Conservation (phyloP, 2,113 vertebrate species). For the Syngnathoides biaculeatus region DNA sequence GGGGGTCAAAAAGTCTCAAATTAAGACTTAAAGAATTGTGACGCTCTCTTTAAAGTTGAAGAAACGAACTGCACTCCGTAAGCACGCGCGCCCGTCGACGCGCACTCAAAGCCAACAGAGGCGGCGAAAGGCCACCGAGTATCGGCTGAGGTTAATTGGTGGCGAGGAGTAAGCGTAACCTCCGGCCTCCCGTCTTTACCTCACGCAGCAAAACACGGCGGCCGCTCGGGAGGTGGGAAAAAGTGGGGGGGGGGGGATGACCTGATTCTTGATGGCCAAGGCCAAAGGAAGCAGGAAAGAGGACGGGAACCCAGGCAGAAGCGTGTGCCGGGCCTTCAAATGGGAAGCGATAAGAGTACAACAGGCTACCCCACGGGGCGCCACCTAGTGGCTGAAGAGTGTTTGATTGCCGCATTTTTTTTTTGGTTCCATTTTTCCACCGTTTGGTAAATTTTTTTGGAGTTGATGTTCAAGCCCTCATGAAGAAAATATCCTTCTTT, state of each 20-base stretch:
- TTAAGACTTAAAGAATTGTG: neutral
- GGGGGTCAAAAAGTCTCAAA: constrained; percentile 5
- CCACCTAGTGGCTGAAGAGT: too few relatives aligned
- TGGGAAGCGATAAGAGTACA: too few relatives aligned
- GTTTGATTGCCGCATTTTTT: too few relatives aligned
- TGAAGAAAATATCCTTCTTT: too few relatives aligned
- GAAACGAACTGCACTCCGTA: constrained; percentile 3
- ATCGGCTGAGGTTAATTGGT: constrained; percentile 55
- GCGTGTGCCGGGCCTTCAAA: neutral
- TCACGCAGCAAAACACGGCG: constrained; percentile 21
- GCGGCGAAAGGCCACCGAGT: neutral
- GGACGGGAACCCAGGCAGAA: too few relatives aligned
- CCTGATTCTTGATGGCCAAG: constrained; percentile 27
- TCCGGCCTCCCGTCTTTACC: constrained; percentile 28
- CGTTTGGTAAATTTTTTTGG: too few relatives aligned
- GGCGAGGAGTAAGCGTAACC: constrained; percentile 27
- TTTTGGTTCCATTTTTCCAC: too few relatives aligned
- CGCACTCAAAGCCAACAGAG: constrained; percentile 6
- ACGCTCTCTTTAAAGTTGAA: neutral
- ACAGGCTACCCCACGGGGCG: too few relatives aligned
- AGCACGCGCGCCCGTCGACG: constrained; percentile 4
- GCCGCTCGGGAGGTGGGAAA: constrained; percentile 6
- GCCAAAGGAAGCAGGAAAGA: neutral
- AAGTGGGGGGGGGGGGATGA: too few relatives aligned
- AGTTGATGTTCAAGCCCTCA: too few relatives aligned